Evolutionary conservation across 2,113 vertebrate species (phyloP).

Genomic region (Muscicapa adusta): DNA sequence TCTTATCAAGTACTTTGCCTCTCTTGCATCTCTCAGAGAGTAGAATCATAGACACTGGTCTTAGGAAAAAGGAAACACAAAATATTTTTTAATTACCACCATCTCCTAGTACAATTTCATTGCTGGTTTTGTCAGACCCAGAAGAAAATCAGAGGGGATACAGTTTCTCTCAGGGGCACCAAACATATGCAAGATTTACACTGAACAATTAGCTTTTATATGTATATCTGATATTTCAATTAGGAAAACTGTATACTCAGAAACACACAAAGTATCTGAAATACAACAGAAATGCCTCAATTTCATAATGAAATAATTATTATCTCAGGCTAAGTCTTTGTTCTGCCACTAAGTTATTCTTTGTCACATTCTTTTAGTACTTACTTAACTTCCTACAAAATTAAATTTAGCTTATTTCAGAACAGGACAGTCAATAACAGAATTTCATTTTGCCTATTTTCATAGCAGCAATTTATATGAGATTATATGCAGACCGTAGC

Average conservation of each 20-base stretch:
- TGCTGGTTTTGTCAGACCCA: not conserved
- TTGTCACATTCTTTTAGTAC: not conserved
- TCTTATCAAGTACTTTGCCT: not conserved
- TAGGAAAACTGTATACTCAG: not conserved
- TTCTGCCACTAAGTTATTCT: not conserved
- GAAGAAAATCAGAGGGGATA: not conserved
- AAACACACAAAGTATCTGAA: not conserved
- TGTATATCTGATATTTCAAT: not conserved
- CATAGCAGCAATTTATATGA: not conserved
- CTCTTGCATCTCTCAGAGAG: not conserved
- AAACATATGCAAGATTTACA: not conserved
- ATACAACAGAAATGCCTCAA: not conserved
- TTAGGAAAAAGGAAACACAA: not conserved
- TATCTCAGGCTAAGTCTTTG: not conserved
- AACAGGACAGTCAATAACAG: not conserved
- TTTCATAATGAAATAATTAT: not conserved
- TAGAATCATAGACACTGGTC: not conserved
- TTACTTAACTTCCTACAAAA: not conserved
- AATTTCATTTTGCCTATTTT: not conserved
- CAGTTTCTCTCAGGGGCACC: not conserved
- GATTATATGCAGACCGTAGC: not conserved
- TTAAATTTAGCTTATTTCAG: not conserved
- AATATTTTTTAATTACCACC: not conserved
- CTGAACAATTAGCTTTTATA: not conserved
- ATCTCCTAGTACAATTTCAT: not conserved